Evolutionary conservation across 1,140 invertebrate species (phyloP).

Genomic region (Drosophila orena): DNA sequence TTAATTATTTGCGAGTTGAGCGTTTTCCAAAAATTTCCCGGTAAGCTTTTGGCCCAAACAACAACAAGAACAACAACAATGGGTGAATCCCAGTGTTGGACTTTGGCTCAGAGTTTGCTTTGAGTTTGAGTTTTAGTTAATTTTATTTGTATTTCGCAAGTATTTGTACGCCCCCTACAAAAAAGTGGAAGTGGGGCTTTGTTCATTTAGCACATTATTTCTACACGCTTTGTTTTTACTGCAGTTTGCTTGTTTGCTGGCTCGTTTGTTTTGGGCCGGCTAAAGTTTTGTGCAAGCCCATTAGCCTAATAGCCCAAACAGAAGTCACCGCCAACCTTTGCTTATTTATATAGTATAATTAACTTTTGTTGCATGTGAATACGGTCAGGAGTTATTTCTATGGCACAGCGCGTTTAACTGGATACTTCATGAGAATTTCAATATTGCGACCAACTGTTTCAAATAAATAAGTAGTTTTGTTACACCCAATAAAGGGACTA

Average conservation of each 20-base stretch:
- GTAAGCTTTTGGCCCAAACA: conserved; percentile 23
- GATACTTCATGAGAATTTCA: no score
- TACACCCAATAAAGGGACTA: no score
- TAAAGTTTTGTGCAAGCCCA: conserved; percentile 69
- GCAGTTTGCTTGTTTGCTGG: conserved; percentile 64
- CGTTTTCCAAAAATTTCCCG: conserved; percentile 51
- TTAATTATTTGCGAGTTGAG: conserved; percentile 72
- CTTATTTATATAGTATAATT: conserved; percentile 57
- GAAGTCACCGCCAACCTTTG: conserved; percentile 34
- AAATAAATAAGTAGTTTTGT: no score
- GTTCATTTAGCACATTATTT: conserved; percentile 75
- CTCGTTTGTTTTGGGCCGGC: conserved; percentile 28
- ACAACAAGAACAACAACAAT: neutral
- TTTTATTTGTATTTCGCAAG: conserved; percentile 78
- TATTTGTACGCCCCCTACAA: conserved; percentile 40
- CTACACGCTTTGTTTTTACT: conserved; percentile 74
- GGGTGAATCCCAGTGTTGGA: conserved; percentile 23
- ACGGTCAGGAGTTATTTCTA: conserved; percentile 22
- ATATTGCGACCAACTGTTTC: no score
- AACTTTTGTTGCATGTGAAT: conserved; percentile 60
- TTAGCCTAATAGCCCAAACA: conserved; percentile 66
- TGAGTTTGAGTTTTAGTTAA: conserved; percentile 75
- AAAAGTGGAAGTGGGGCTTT: conserved; percentile 31
- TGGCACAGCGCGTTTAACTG: neutral
- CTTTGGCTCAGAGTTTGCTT: conserved; percentile 50